Evolutionary conservation across 2,797 vertebrate genomes (phyloP), one percentile per base, ranked within the genome.

Genomic region (Catamblyrhynchus diadema): DNA sequence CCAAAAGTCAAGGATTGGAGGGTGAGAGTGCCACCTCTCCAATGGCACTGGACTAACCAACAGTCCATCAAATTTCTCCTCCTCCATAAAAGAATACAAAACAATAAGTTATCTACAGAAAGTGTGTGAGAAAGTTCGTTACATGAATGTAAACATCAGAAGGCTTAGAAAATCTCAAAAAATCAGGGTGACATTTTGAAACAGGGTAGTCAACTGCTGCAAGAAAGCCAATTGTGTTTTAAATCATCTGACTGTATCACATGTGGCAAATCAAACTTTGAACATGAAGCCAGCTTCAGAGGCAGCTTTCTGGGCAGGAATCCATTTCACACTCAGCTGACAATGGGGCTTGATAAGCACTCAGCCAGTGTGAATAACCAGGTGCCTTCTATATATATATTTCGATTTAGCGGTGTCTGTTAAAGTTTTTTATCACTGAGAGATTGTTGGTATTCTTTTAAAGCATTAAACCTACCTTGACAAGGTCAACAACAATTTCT

Each of bases 401-500:
- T 89, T 94, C 14, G 71, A 88, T 95, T 95, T 94, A 90, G 85
- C 70, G 85, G 81, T 51, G 27, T 87, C 81, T 95, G 93, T 79
- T 94, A 81, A 83, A 95, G 85, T 86, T 96, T 93, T 91, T 51
- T 95, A 86, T 95, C 93, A 81, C 59, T 62, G 81, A 75, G 84
- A 88, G 86, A 64, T 67, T 91, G 92, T 66, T 93, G 72, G 61
- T 95, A 45, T 94, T 86, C 88, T 89, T 92, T 90, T 89, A 57
- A 89, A 94, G 82, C 78, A 61, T 85, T 78, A 86, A 93, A 89
- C 69, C 75, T 83, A 73, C 91, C 84, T 90, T 92, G 93, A 96
- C 96, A 96, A 96, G 96, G 96, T 89, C 88, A 96, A 92, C 94
- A 94, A 94, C 79, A 94, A 80, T 94, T 92, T 94, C 91, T 91